A percentile compares a stretch with the other conserved stretches of the same genome.
Evolutionary conservation across 2,113 vertebrate species (phyloP).

Genomic region (Notothenia rossii): DNA sequence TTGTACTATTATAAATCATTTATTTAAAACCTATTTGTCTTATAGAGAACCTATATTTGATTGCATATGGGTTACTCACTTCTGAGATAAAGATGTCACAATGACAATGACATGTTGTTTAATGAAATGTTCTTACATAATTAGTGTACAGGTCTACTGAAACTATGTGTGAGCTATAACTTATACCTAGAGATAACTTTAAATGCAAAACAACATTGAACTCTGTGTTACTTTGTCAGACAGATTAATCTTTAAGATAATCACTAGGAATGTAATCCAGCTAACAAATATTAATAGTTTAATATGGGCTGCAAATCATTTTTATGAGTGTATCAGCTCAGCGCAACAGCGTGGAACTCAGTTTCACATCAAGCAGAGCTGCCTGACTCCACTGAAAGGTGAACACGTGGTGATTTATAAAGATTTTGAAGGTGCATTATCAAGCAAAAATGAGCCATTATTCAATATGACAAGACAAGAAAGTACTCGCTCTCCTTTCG

Average conservation of each 20-base stretch:
- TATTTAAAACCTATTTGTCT: neutral
- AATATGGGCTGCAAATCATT: slow-evolving; percentile 14
- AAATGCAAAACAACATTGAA: neutral
- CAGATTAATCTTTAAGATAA: neutral
- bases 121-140: neutral
- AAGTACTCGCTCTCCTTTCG: slow-evolving; percentile 19
- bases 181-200: neutral
- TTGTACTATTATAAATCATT: neutral
- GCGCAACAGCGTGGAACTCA: slow-evolving; percentile 11
- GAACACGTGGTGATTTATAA: slow-evolving; percentile 53
- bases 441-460: slow-evolving; percentile 59
- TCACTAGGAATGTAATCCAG: neutral
- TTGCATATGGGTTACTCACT: neutral
- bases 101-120: neutral
- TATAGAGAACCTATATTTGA: neutral
- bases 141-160: neutral
- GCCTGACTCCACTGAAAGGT: slow-evolving; percentile 33
- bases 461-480: slow-evolving; percentile 69
- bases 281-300: neutral
- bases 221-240: neutral
- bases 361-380: slow-evolving; percentile 24
- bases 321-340: slow-evolving; percentile 26
- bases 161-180: neutral
- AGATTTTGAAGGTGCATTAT: slow-evolving; percentile 50
- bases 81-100: neutral